Conservation (phyloP, 2,113 vertebrate species). For the Phodopus roborovskii region DNA sequence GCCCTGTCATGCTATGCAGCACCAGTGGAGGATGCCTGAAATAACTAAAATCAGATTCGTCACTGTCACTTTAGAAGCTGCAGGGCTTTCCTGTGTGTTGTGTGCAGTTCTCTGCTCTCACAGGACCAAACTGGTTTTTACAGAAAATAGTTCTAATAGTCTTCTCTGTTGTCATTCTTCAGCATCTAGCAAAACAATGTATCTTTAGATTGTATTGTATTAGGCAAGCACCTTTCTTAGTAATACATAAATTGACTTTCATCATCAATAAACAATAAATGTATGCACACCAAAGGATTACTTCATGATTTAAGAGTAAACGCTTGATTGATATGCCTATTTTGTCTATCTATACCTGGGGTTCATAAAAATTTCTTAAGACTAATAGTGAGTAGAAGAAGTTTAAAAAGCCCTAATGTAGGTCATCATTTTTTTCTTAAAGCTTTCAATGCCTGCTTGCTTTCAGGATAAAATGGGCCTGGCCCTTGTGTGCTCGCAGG, state of each 20-base stretch:
- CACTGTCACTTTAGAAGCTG: neutral
- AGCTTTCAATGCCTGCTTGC: neutral
- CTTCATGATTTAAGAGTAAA: neutral
- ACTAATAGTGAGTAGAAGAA: neutral
- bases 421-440: neutral
- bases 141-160: neutral
- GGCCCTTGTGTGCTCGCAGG: neutral
- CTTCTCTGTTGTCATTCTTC: neutral
- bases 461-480: conserved; percentile 26
- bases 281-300: neutral
- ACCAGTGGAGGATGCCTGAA: neutral
- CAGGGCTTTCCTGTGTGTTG: neutral
- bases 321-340: neutral
- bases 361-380: neutral
- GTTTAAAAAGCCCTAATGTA: neutral
- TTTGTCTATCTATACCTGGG: neutral
- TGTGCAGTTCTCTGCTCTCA: neutral
- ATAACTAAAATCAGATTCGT: neutral
- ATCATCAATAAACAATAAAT: neutral
- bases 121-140: neutral
- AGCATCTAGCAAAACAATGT: neutral
- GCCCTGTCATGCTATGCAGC: neutral
- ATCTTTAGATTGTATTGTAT: neutral
- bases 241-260: neutral
- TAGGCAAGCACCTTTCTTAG: neutral